These are phyloP conservation scores for Exaiptasia diaphana DNA, from an alignment of 64 coral and sea anemone genomes.

Conservation along the genomic window DNA sequence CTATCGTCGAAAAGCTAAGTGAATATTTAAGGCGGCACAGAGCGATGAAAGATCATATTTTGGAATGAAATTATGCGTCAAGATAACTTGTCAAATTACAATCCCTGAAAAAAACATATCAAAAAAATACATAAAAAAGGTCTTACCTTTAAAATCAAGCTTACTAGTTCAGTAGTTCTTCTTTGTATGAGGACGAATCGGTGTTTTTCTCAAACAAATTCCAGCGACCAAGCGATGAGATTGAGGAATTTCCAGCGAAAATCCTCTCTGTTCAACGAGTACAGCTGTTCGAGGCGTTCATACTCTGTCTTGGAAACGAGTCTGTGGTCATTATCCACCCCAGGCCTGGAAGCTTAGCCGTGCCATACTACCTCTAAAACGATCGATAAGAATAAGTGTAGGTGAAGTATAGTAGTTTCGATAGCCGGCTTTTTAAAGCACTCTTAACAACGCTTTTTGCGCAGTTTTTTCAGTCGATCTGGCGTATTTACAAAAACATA, in stretches of 20 bases:
- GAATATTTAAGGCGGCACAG: not conserved
- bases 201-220: no score
- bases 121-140: no score
- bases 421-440: no score
- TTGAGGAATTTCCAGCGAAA: not conserved
- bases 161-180: no score
- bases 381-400: no score
- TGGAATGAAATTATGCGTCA: not conserved
- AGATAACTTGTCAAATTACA: constrained; percentile 9
- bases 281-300: constrained; percentile 5
- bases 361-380: no score
- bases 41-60: not conserved
- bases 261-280: not conserved
- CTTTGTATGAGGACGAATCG: no score
- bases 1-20: not conserved
- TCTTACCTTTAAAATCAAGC: not conserved
- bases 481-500: no score
- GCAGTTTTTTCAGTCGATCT: no score
- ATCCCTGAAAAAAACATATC: no score
- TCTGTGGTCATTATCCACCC: not conserved
- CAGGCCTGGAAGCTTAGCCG: not conserved
- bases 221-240: not conserved
- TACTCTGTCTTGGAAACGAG: not conserved
- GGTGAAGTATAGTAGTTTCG: no score
- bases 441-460: no score